Conservation (phyloP, 92 coral and sea anemone genomes). For the Bergia puertoricense region DNA sequence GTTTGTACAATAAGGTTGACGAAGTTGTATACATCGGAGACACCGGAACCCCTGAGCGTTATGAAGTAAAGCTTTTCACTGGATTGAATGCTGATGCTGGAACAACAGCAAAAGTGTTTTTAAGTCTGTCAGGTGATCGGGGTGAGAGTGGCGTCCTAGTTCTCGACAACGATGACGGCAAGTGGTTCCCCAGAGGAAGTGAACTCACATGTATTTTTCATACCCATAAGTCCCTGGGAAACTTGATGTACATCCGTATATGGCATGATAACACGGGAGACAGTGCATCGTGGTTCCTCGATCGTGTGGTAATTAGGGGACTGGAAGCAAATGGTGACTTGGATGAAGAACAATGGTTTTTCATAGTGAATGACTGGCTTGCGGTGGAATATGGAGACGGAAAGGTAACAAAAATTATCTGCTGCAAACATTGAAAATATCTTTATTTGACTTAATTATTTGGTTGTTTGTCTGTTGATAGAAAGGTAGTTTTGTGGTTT, state of each 20-base stretch:
- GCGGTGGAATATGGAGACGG: slow-evolving; percentile 91
- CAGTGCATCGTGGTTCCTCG: slow-evolving; percentile 80
- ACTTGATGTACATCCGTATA: slow-evolving; percentile 69
- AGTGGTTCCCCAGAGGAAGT: slow-evolving; percentile 53
- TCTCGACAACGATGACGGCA: slow-evolving; percentile 35
- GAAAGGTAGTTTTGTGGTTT: too few species aligned
- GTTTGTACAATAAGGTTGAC: not conserved
- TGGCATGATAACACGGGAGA: slow-evolving; percentile 90
- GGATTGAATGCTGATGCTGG: slow-evolving; percentile 67
- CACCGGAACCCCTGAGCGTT: slow-evolving; percentile 15
- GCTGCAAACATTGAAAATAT: too few species aligned
- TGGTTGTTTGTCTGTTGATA: too few species aligned
- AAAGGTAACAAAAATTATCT: slow-evolving; percentile 15
- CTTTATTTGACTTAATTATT: too few species aligned
- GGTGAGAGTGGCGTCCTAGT: slow-evolving; percentile 70
- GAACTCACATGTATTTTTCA: slow-evolving; percentile 52
- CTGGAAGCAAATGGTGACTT: slow-evolving; percentile 39
- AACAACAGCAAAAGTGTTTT: slow-evolving; percentile 72
- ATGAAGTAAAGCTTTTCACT: slow-evolving; percentile 64
- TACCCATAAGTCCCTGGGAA: slow-evolving; percentile 70
- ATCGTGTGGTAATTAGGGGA: slow-evolving; percentile 64
- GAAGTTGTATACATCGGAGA: slow-evolving; percentile 7
- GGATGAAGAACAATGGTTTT: slow-evolving; percentile 64
- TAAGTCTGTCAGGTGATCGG: slow-evolving; percentile 62
- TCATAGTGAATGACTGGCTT: slow-evolving; percentile 78